Conservation (phyloP, 2,888 invertebrate genomes). For the Conus canariensis region DNA sequence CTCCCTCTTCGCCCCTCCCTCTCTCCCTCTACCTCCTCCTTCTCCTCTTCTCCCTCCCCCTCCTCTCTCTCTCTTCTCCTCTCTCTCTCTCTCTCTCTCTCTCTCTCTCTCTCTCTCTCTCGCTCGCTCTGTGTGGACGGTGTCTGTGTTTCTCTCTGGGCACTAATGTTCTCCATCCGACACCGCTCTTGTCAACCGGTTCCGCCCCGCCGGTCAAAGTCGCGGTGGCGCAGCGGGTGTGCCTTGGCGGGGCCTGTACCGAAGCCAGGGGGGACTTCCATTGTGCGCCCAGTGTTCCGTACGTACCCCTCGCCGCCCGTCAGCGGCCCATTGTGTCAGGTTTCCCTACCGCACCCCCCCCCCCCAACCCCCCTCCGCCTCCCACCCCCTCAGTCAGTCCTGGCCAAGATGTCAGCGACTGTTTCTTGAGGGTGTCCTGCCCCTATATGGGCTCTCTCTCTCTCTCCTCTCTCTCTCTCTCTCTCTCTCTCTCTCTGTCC, state of each 20-base stretch:
- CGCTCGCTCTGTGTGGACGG: background rate
- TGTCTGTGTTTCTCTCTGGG: background rate
- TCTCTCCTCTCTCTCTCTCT: background rate
- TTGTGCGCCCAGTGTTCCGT: background rate
- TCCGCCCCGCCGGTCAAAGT: slow-evolving; percentile 8
- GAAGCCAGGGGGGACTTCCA: background rate
- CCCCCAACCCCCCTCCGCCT: too few relatives aligned
- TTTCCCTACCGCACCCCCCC: background rate
- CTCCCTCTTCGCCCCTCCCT: too few relatives aligned
- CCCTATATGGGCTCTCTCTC: background rate
- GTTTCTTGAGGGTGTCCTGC: background rate
- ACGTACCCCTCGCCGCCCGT: background rate
- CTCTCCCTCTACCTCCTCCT: too few relatives aligned
- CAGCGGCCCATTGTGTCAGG: background rate
- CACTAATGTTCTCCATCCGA: slow-evolving; percentile 19
- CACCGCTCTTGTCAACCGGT: slow-evolving; percentile 7
- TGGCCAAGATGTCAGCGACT: background rate
- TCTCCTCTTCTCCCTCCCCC: background rate
- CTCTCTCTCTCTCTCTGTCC: background rate
- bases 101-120: background rate
- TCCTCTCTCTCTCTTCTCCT: background rate
- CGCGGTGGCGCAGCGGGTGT: slow-evolving; percentile 16
- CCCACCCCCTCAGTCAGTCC: background rate
- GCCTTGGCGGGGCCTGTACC: background rate
- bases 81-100: background rate